These are phyloP conservation scores for Agrochola macilenta DNA, from an alignment of 2,888 invertebrate genomes.

Conservation along the genomic window DNA sequence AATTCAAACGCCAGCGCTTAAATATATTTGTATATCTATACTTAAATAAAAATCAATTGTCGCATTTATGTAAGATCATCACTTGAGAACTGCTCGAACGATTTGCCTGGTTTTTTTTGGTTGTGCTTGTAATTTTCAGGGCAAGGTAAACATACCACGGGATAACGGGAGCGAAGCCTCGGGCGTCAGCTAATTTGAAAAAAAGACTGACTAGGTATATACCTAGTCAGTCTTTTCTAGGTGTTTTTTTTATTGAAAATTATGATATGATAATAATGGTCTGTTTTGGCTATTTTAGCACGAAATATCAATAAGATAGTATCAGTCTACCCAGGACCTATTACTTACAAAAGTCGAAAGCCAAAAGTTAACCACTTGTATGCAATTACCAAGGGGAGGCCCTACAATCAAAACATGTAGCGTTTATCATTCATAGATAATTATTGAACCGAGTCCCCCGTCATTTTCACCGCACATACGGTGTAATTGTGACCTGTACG, in stretches of 20 bases:
- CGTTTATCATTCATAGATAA: slow-evolving; percentile 77
- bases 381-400: slow-evolving; percentile 59
- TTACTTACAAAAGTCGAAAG: slow-evolving; percentile 58
- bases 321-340: slow-evolving; percentile 22
- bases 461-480: slow-evolving; percentile 79
- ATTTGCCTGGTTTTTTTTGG: not conserved
- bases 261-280: not conserved
- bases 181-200: not conserved
- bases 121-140: not conserved
- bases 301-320: not conserved
- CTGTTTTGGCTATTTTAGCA: not conserved
- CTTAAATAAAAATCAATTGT: not conserved
- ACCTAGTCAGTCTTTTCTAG: no score
- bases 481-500: slow-evolving; percentile 82
- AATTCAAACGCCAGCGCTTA: not conserved
- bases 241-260: no score
- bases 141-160: no score
- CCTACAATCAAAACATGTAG: slow-evolving; percentile 65
- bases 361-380: slow-evolving; percentile 64
- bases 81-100: not conserved
- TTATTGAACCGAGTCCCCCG: slow-evolving; percentile 68
- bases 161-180: not conserved
- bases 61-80: not conserved
- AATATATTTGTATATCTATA: not conserved
- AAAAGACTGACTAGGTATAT: no score